Evolutionary conservation across 2,113 vertebrate species (phyloP).

Genomic region (Sceloporus undulatus): DNA sequence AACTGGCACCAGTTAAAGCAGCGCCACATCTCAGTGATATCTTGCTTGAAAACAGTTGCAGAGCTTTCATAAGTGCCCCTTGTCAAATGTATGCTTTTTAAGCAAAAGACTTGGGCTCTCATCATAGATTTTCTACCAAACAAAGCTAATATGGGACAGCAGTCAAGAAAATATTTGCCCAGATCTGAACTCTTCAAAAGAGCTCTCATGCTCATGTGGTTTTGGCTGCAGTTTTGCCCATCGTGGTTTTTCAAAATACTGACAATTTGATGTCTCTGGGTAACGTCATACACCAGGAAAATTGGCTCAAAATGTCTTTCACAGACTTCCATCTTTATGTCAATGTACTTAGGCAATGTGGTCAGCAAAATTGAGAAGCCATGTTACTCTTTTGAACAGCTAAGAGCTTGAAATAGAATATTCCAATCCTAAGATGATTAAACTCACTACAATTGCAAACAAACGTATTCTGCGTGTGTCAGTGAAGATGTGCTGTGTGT

Average conservation of each 20-base stretch:
- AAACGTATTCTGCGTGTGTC: slow-evolving; percentile 48
- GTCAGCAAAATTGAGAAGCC: slow-evolving; percentile 45
- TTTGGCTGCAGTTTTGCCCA: slow-evolving; percentile 46
- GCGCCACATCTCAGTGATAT: slow-evolving; percentile 3
- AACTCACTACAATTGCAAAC: slow-evolving; percentile 7
- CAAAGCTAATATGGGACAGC: slow-evolving; percentile 45
- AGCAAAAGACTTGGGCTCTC: slow-evolving; percentile 32
- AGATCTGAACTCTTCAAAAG: slow-evolving; percentile 23
- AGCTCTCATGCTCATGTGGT: slow-evolving; percentile 41
- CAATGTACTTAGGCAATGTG: slow-evolving; percentile 38
- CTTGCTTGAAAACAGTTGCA: slow-evolving; percentile 32
- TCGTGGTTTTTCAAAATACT: slow-evolving; percentile 42
- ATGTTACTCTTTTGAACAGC: slow-evolving; percentile 1
- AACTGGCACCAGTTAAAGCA: not conserved
- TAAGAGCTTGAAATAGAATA: slow-evolving; percentile 12
- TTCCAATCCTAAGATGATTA: slow-evolving; percentile 53
- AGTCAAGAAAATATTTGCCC: not conserved
- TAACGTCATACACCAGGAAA: slow-evolving; percentile 63
- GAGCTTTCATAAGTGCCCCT: slow-evolving; percentile 5
- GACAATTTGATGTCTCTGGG: slow-evolving; percentile 71
- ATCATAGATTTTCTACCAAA: slow-evolving; percentile 43
- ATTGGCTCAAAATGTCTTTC: slow-evolving; percentile 66
- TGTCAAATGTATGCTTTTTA: not conserved
- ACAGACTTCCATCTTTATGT: slow-evolving; percentile 70
- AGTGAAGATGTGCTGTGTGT: slow-evolving; percentile 4